Evolutionary conservation across 64 coral and sea anemone species (phyloP).

Genomic region (Actinia equina): DNA sequence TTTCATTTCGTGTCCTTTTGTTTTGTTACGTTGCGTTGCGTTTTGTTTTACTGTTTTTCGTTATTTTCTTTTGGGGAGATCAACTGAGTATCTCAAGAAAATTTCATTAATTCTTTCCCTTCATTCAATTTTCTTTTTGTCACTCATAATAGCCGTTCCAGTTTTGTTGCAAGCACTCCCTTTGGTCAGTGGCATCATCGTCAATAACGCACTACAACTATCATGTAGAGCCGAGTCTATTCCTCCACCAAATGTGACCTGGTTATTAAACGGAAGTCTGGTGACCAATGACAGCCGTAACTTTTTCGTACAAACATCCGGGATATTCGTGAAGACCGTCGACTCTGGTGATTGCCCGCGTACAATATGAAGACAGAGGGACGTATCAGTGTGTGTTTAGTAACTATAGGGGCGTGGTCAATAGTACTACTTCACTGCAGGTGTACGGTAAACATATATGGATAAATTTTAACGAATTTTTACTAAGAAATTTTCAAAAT

Average conservation of each 20-base stretch:
- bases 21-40: too few species aligned
- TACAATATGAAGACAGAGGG: conserved; percentile 9
- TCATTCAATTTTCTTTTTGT: not conserved
- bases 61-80: too few species aligned
- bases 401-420: conserved; percentile 4
- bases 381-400: conserved; percentile 5
- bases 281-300: not conserved
- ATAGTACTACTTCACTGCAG: not conserved
- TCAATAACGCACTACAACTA: not conserved
- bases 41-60: too few species aligned
- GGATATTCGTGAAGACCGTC: not conserved
- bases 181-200: not conserved
- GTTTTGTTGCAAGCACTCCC: not conserved
- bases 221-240: conserved; percentile 15
- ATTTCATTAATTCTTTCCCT: not conserved
- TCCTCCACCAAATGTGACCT: conserved; percentile 22
- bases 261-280: not conserved
- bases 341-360: not conserved
- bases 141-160: not conserved
- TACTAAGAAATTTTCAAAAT: too few species aligned
- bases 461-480: too few species aligned
- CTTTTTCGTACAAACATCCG: not conserved
- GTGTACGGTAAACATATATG: not conserved
- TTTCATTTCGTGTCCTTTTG: too few species aligned
- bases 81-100: too few species aligned